Evolutionary conservation across 2,797 vertebrate genomes (phyloP).

Genomic region (Poliocrania exsul): DNA sequence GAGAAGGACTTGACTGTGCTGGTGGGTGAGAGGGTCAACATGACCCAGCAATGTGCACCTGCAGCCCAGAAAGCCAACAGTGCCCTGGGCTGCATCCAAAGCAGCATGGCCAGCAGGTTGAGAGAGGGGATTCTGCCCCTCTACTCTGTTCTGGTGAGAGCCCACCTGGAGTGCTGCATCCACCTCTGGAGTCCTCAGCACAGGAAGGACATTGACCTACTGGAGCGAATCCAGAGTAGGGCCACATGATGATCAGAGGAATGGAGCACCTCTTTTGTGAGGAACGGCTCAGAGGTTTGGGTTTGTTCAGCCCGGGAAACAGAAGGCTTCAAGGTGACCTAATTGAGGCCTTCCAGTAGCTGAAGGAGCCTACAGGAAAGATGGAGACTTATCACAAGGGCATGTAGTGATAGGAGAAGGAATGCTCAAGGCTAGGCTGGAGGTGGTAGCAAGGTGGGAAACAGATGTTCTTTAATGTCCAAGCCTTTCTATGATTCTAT

Average conservation of each 20-base stretch:
- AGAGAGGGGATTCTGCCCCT: not conserved
- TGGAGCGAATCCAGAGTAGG: not conserved
- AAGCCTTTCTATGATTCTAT: not conserved
- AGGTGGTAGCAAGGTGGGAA: not conserved
- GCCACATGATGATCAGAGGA: fast-evolving
- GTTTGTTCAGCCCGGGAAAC: not conserved
- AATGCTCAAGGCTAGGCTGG: not conserved
- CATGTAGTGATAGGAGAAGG: not conserved
- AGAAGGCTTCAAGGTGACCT: not conserved
- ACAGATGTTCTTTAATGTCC: not conserved
- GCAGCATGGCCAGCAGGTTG: not conserved
- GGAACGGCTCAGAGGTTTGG: not conserved
- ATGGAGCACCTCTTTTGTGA: not conserved
- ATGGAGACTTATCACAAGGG: not conserved
- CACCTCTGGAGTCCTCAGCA: not conserved
- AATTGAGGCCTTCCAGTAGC: not conserved
- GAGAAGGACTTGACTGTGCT: not conserved
- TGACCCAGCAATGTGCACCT: not conserved
- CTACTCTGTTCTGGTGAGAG: not conserved
- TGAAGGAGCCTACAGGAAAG: not conserved
- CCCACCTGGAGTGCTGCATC: too few species aligned
- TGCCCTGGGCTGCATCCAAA: not conserved
- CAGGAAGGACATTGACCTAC: not conserved
- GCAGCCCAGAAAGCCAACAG: not conserved
- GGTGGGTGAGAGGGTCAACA: not conserved